Evolutionary conservation across 2,888 invertebrate genomes (phyloP).

Genomic region (Drosophila paucipuncta): DNA sequence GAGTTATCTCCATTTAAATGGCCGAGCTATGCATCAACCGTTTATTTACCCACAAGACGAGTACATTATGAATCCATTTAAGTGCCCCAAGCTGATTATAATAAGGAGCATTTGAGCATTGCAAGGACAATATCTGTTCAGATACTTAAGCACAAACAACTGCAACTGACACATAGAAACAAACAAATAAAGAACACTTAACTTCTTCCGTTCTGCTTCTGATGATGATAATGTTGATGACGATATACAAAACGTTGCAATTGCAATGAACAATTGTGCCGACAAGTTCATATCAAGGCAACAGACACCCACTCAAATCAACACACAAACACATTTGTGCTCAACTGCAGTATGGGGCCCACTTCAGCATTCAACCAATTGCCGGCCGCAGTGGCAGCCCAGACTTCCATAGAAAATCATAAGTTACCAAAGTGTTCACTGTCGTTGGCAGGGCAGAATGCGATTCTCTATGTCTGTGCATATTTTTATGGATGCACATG

Average conservation of each 20-base stretch:
- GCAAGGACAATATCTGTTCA: constrained; percentile 25
- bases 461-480: constrained; percentile 16
- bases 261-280: constrained; percentile 27
- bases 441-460: constrained; percentile 38
- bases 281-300: constrained; percentile 27
- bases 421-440: constrained; percentile 53
- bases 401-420: constrained; percentile 38
- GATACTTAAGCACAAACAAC: background rate
- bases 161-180: constrained; percentile 40
- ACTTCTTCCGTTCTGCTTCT: constrained; percentile 12
- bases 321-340: constrained; percentile 27
- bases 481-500: background rate
- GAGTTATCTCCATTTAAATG: constrained; percentile 50
- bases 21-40: constrained; percentile 10
- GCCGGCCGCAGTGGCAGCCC: constrained; percentile 9
- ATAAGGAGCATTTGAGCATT: constrained; percentile 16
- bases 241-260: constrained; percentile 24
- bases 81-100: constrained; percentile 28
- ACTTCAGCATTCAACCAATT: constrained; percentile 17
- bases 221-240: constrained; percentile 10
- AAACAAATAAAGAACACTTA: constrained; percentile 19
- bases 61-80: constrained; percentile 17
- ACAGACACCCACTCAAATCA: constrained; percentile 10
- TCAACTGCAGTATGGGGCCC: constrained; percentile 40
- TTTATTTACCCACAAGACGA: constrained; percentile 26